A percentile compares a stretch with the other conserved stretches of the same genome.
phyloP scores from a whole-genome alignment of 2,888 invertebrate species.

The Sarcophaga variegata region DNA sequence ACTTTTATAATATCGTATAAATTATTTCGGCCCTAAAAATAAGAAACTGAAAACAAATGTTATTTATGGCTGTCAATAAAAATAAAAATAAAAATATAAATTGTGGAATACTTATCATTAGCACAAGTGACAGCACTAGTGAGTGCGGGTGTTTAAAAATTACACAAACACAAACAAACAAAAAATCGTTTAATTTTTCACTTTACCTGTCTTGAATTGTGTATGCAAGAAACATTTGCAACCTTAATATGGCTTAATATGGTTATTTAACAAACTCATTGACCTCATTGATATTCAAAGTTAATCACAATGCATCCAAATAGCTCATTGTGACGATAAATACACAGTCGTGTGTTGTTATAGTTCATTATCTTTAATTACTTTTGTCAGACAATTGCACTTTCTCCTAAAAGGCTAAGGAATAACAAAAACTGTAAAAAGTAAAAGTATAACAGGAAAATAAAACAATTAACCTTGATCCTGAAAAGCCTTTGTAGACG shows the following conservation, averaged over 20 bases:
- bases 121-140: not conserved
- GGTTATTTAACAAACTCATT: conserved; percentile 18
- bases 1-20: conserved; percentile 49
- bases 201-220: conserved; percentile 19
- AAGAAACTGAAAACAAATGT: conserved; percentile 41
- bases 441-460: conserved; percentile 2
- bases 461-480: conserved; percentile 61
- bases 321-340: not conserved
- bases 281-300: conserved; percentile 38
- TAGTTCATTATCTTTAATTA: conserved; percentile 11
- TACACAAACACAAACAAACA: too few relatives aligned
- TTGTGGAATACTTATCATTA: conserved; percentile 6
- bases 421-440: not conserved
- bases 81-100: conserved; percentile 24
- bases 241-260: not conserved
- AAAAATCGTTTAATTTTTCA: not conserved
- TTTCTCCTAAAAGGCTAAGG: conserved; percentile 24
- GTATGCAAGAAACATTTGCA: conserved; percentile 2
- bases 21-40: conserved; percentile 25
- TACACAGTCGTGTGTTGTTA: not conserved
- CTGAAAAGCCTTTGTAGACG: conserved; percentile 39
- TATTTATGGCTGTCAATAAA: conserved; percentile 52
- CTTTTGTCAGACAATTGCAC: conserved; percentile 48
- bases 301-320: conserved; percentile 24
- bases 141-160: not conserved